Base-by-base conservation (phyloP, 2,888 invertebrate species). In the Scaptomyza caliginosa region DNA sequence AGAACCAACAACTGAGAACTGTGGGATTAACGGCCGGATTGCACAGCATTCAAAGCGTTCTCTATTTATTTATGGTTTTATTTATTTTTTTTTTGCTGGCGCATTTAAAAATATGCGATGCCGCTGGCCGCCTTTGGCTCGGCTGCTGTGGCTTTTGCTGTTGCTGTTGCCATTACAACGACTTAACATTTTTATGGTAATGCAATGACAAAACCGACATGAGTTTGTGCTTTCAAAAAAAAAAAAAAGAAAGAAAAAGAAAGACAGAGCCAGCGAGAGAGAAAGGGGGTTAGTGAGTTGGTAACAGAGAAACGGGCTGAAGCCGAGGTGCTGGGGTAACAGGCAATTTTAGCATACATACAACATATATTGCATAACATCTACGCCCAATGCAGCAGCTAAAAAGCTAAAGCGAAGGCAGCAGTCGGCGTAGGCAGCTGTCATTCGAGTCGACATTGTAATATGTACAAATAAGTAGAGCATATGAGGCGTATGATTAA, bases 401-500 rank as follows among this genome's bases (percentile, higher is more conserved):
- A 32, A 28, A 28, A 28, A 4, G 30, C 42, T 11, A 17, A 43
- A 28, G 30, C 42, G 6, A 17, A 43, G 17, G 17, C 58, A 38
- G 42, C 28, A 6, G 32, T 32, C 26, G 28, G 21, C 59, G 4
- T 26, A 49, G 55, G 39, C 60, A 57, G 69, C 65, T 76, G 75
- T 73, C 75, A 76, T 69, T 57, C 45, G 58, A 62, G 73, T 65
- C 66, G 69, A 73, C 77, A 76, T 73, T 77, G 75, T 75, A 75
- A 77, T 75, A 77, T 77, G 77, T 72, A 75, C 65, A 67, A 76
- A 77, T 76, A 76, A 76, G 77, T 76, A 74, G 76, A 77, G 74
- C 77, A 76, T 76, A 77, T 77, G 76, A 67, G 77, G 77, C 76
- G 76, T 74, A 76, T 76, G 76, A 76, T 76, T 76, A 76, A 76